Evolutionary conservation across 2,888 invertebrate genomes (phyloP), one percentile per base, ranked within the genome.

Genomic region (Drosophila setosimentum): DNA sequence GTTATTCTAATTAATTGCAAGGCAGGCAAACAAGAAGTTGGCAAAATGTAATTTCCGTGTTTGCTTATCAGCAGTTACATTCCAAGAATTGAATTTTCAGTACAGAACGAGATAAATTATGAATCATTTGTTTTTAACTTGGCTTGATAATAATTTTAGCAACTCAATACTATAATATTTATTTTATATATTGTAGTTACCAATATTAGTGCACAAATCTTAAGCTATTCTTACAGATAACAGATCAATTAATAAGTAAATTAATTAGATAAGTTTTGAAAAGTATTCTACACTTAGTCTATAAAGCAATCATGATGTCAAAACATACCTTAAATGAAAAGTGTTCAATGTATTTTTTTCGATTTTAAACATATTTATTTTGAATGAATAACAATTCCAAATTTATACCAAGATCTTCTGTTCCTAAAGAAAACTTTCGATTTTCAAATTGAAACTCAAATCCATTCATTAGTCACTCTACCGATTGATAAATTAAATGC

Each of bases 1-100:
- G 18, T 37, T 45, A 54, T 58, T 62, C 69, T 55, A 69, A 78
- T 78, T 70, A 75, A 74, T 66, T 74, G 40, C 35, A 49, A 60
- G 30, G 59, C 35, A 32, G 49, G 18, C 53, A 77, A 53, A 61
- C 53, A 50, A 40, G 16, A 37, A 32, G 18, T 61, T 33, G 40
- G n/a, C 33, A 57, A 53, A 53, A 58, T 64, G 51, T 40, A 64
- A 53, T 64, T 64, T n/a, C 10, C 18, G 4, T 21, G 13, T 5
- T 6, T 29, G 32, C 18, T 32, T 68, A 68, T 68, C 49, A 24
- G 10, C 29, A 42, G 29, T 24, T 40, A 29, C 55, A 49, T 49
- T 54, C 37, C 7, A 33, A 10, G 4, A n/a, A 32, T 18, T 27
- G 16, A 2, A n/a, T 30, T 32, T 45, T 29, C 27, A 13, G 8